Evolutionary conservation across 2,113 vertebrate genomes (phyloP).

Genomic region (Calyptomena viridis): DNA sequence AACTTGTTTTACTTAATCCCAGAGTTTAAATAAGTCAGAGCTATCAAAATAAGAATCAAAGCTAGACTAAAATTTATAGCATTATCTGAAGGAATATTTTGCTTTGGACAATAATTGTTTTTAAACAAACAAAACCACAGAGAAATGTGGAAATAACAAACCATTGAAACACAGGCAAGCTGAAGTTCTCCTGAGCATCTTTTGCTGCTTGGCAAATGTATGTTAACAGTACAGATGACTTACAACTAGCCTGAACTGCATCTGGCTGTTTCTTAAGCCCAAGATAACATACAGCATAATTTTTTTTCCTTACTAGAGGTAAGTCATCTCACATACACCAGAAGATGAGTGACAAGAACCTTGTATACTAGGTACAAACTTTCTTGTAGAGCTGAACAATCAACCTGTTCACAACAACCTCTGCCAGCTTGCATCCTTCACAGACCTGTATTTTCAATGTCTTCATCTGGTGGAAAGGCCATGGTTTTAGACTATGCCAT

Average conservation of each 20-base stretch:
- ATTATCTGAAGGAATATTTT: background rate
- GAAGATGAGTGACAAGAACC: background rate
- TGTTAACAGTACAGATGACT: background rate
- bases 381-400: background rate
- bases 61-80: background rate
- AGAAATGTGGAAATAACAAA: background rate
- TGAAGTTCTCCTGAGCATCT: background rate
- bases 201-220: background rate
- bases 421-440: background rate
- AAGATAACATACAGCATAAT: background rate
- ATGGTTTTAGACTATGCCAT: background rate
- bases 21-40: background rate
- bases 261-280: background rate
- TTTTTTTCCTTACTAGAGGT: background rate
- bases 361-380: background rate
- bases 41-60: background rate
- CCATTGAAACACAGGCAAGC: background rate
- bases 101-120: background rate
- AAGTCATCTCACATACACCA: background rate
- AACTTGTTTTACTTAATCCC: background rate
- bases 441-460: background rate
- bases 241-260: background rate
- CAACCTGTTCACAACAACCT: background rate
- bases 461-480: background rate
- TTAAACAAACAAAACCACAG: background rate